Base-by-base conservation (phyloP, 2,888 invertebrate genomes). In the Caenorhabditis angaria region DNA sequence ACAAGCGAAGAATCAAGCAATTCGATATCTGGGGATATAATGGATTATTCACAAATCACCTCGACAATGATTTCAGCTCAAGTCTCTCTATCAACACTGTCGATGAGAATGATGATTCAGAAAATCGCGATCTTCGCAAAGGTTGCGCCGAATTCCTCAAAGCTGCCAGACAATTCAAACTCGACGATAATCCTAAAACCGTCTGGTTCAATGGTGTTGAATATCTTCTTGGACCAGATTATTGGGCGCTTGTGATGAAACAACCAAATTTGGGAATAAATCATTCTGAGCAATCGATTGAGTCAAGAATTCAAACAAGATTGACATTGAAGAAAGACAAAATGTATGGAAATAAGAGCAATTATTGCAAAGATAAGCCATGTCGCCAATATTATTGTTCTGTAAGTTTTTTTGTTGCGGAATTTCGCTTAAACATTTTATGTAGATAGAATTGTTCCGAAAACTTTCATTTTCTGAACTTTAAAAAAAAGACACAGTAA, bases 321-420 rank as follows among this genome's bases (percentile, higher is more conserved):
- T 58, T 73, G 14, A 56, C 53, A 5, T 41, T 73, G 65, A 62
- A 68, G 32, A 54, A 53, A 10, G 27, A 41, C 10, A 54, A 51
- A 20, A 62, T 73, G 2, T 68, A 65, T 59, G 61, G 68, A 25
- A 68, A 73, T 41, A 73, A 73, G 41, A 67, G 67, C 28, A 54
- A 58, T 5, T 73, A 69, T 51, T 73, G 72, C 47, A 65, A 65
- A 41, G 65, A 73, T 20, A 22, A 32, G 14, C 68, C 68, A 14
- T 73, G 72, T 47, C 72, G 72, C 10, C 72, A 73, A 27, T 68
- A 73, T 22, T 73, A 73, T 32, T 73, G 72, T 28, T 64, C 72
- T 10, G 59, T 59, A 25, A 47, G 59, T 48, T 25, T 28, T 24
- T 54, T n/a, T 14, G 8, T 18, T 54, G 10, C 32, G 12, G 18